Conservation (phyloP, 2,113 vertebrate genomes). For the Ptyas mucosa region DNA sequence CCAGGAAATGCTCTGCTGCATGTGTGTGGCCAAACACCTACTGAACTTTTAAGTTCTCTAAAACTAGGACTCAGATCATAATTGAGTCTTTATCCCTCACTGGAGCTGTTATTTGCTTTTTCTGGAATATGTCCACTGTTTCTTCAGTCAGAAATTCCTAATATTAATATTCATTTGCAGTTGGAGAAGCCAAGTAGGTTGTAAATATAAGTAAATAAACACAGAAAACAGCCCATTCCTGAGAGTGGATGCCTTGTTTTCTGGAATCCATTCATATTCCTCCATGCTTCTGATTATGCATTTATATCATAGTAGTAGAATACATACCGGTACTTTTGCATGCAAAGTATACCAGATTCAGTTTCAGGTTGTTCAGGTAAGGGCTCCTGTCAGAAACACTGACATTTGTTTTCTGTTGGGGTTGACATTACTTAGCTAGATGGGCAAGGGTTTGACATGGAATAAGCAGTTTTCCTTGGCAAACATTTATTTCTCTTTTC, state of each 20-base stretch:
- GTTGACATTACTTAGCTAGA: background rate
- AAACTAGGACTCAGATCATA: background rate
- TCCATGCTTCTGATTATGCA: background rate
- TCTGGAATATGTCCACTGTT: background rate
- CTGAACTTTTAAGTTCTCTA: background rate
- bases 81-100: background rate
- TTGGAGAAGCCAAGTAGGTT: background rate
- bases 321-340: background rate
- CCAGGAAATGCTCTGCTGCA: background rate
- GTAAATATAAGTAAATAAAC: background rate
- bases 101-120: background rate
- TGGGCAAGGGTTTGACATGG: background rate
- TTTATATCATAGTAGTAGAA: background rate
- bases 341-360: background rate
- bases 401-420: background rate
- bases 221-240: background rate
- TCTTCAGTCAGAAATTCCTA: background rate
- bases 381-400: background rate
- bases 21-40: background rate
- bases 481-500: background rate
- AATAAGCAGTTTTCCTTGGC: background rate
- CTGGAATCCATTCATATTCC: background rate
- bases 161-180: background rate
- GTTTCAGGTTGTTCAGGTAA: background rate
- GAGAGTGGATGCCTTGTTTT: background rate